Percentiles rank a stretch among this genome's conserved stretches.
Conservation (phyloP, 2,113 vertebrate genomes). For the Lycocorax pyrrhopterus region DNA sequence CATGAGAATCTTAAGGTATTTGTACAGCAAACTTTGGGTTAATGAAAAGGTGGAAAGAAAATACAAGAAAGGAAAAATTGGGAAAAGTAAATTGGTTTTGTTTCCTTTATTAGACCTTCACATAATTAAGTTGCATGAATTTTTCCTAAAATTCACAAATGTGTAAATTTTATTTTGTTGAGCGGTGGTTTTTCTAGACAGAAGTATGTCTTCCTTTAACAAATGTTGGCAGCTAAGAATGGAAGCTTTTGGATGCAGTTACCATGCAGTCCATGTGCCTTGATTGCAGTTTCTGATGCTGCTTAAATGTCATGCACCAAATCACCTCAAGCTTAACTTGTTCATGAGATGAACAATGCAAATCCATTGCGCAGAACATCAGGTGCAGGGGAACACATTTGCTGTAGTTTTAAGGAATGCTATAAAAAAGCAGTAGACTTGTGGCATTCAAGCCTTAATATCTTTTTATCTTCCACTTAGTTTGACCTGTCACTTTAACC, state of each 20-base stretch:
- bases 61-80: neutral
- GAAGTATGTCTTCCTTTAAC: neutral
- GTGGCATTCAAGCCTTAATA: neutral
- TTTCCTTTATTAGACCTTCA: neutral
- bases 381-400: neutral
- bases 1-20: slow-evolving; percentile 93
- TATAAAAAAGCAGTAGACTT: neutral
- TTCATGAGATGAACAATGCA: neutral
- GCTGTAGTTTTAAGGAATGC: neutral
- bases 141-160: neutral
- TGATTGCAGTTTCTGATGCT: neutral
- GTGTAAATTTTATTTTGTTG: neutral
- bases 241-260: neutral
- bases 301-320: neutral
- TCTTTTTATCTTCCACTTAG: neutral
- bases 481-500: neutral
- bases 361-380: neutral
- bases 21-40: neutral
- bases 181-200: neutral
- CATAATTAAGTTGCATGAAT: neutral
- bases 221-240: neutral
- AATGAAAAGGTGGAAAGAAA: neutral
- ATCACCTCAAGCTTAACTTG: neutral
- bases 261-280: neutral
- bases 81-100: neutral